These are phyloP conservation scores for Callipepla californica DNA, from an alignment of 2,113 vertebrate genomes.

Conservation along the genomic window DNA sequence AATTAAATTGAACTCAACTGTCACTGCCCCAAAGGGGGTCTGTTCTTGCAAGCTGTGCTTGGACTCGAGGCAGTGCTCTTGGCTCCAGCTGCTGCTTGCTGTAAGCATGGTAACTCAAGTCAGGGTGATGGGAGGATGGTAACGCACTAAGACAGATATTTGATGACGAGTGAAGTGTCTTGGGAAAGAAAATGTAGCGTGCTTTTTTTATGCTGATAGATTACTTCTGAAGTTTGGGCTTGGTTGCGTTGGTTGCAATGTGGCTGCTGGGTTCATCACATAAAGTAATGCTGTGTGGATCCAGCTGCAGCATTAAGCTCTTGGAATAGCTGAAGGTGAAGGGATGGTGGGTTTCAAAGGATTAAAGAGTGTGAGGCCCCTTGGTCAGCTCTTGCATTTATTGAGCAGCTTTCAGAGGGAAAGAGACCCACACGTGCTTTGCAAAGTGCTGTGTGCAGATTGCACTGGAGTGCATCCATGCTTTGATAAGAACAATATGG, in stretches of 20 bases:
- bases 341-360: not conserved
- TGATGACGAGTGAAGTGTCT: not conserved
- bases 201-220: rapidly evolving
- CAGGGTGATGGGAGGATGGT: not conserved
- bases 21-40: conserved; percentile 24
- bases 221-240: not conserved
- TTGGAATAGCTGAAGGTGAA: not conserved
- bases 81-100: not conserved
- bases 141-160: not conserved
- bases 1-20: conserved; percentile 31
- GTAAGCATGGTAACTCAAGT: not conserved
- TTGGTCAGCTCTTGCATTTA: not conserved
- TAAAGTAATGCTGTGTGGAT: not conserved
- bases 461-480: not conserved
- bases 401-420: not conserved
- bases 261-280: not conserved
- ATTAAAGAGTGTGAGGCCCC: not conserved
- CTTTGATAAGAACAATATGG: not conserved
- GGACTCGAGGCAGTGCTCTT: not conserved
- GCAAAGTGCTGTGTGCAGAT: not conserved
- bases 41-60: conserved; percentile 44
- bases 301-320: not conserved
- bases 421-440: not conserved
- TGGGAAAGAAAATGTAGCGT: not conserved
- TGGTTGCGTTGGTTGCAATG: not conserved